These are phyloP conservation scores for Meta bourneti DNA, from an alignment of 2,888 invertebrate genomes.

Conservation along the genomic window DNA sequence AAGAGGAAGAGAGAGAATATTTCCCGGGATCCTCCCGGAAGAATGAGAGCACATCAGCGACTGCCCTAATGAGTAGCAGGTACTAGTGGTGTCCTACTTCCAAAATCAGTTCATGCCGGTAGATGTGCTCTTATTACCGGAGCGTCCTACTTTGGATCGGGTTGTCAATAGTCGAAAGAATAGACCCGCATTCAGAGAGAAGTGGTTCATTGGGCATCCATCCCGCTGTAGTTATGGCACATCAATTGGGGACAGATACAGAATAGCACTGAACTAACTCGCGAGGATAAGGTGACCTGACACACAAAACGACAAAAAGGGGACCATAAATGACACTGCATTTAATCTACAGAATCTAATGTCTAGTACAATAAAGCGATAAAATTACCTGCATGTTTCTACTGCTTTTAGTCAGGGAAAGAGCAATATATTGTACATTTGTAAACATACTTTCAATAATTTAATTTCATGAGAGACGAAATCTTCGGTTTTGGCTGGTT, in stretches of 20 bases:
- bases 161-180: slow-evolving; percentile 25
- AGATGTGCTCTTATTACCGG: not conserved
- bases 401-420: no score
- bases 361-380: no score
- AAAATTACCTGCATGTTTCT: no score
- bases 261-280: not conserved
- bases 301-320: not conserved
- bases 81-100: slow-evolving; percentile 25
- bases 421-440: no score
- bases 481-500: no score
- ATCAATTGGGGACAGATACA: slow-evolving; percentile 10
- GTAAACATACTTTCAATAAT: no score
- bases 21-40: not conserved
- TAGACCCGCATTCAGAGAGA: not conserved
- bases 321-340: not conserved
- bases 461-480: no score
- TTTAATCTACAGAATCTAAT: no score
- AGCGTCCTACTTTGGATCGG: slow-evolving; percentile 8
- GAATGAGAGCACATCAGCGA: slow-evolving; percentile 2
- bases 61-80: slow-evolving; percentile 28
- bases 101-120: not conserved
- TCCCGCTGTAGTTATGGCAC: slow-evolving; percentile 10
- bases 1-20: not conserved
- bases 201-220: slow-evolving; percentile 23
- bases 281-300: not conserved